Conservation (phyloP, 2,797 vertebrate genomes). For the Bovichtus variegatus region DNA sequence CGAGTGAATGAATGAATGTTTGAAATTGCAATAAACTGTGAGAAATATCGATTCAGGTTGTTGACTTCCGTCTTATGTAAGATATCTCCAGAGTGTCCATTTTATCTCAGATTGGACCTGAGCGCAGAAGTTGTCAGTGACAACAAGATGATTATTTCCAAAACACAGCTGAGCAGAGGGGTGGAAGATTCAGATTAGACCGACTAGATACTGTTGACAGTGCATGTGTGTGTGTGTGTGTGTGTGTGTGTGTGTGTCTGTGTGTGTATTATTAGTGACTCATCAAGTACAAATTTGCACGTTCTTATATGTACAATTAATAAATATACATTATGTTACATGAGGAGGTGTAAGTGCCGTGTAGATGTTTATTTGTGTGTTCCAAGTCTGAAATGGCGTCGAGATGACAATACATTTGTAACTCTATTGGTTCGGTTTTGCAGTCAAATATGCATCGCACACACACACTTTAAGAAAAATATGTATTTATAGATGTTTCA, state of each 20-base stretch:
- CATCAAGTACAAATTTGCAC: neutral
- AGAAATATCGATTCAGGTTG: neutral
- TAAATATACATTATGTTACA: neutral
- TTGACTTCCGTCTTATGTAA: conserved; percentile 22
- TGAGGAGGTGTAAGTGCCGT: neutral
- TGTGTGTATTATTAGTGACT: neutral
- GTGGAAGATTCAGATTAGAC: conserved; percentile 57
- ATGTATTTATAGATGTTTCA: neutral
- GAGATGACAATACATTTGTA: neutral
- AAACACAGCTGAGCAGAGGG: conserved; percentile 71
- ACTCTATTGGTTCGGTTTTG: neutral
- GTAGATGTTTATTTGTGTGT: neutral
- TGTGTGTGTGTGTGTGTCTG: neutral
- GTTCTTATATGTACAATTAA: neutral
- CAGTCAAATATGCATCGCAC: neutral
- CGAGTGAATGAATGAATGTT: neutral
- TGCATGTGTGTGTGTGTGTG: neutral
- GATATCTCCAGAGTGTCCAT: conserved; percentile 28
- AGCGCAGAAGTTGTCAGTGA: conserved; percentile 64
- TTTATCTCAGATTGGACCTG: conserved; percentile 19
- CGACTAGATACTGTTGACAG: conserved; percentile 23
- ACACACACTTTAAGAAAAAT: neutral
- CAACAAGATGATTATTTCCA: conserved; percentile 81
- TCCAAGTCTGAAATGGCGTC: neutral
- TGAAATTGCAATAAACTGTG: neutral